Evolutionary conservation across 2,888 invertebrate genomes (phyloP).

Genomic region (Chydorus sphaericus): DNA sequence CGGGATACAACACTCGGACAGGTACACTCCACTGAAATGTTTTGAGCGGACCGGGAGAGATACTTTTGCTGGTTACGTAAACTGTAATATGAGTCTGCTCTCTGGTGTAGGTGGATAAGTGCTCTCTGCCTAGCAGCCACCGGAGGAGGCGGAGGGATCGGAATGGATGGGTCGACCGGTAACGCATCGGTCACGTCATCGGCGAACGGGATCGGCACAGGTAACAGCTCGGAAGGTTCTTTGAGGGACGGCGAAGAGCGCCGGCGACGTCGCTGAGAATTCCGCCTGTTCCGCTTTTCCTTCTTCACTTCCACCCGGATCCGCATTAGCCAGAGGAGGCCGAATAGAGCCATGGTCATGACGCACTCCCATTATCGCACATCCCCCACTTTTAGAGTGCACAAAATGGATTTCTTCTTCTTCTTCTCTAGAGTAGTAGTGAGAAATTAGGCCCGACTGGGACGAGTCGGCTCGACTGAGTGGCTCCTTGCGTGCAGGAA

Average conservation of each 20-base stretch:
- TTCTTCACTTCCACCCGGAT: slow-evolving; percentile 59
- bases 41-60: neutral
- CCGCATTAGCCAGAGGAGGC: slow-evolving; percentile 69
- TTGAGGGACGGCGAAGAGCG: slow-evolving; percentile 44
- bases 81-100: slow-evolving; percentile 1
- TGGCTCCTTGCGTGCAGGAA: no score
- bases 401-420: no score
- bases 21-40: neutral
- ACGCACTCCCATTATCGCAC: no score
- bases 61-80: no score
- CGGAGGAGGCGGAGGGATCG: slow-evolving; percentile 5
- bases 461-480: no score
- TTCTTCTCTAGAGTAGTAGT: no score
- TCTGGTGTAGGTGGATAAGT: neutral
- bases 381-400: no score
- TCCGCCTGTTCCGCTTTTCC: neutral
- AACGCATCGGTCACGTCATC: neutral
- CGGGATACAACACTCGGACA: neutral
- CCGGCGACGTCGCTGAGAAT: neutral
- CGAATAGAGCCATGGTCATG: slow-evolving; percentile 59
- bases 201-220: slow-evolving; percentile 11
- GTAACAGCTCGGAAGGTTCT: slow-evolving; percentile 34
- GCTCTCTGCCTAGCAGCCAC: neutral
- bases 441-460: no score
- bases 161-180: neutral